These are phyloP conservation scores for Alauda arvensis DNA, from an alignment of 2,797 vertebrate species.

Conservation along the genomic window DNA sequence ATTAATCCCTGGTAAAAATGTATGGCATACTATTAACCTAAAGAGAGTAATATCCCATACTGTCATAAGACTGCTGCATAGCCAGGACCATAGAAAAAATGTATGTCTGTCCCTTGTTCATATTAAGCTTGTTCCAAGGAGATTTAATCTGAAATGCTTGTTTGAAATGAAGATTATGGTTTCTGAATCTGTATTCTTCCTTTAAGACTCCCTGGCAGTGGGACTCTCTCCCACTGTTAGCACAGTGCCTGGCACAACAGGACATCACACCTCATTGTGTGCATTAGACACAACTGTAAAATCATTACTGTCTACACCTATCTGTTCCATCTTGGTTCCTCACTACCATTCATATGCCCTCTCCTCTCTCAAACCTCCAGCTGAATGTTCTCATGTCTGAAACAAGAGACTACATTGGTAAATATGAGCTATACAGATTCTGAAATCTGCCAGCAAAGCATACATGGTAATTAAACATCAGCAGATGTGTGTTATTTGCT, in stretches of 20 bases:
- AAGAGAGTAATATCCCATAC: neutral
- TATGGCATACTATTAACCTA: neutral
- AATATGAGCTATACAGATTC: constrained; percentile 25
- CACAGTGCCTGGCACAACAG: neutral
- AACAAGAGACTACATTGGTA: neutral
- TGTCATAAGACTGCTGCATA: neutral
- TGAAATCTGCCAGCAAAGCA: constrained; percentile 11
- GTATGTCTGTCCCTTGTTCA: neutral
- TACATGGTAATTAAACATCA: constrained; percentile 49
- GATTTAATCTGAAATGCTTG: neutral
- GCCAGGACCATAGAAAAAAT: neutral
- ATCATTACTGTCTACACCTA: neutral
- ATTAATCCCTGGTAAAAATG: neutral
- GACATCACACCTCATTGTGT: neutral
- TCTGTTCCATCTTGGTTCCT: neutral
- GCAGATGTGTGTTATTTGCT: constrained; percentile 39
- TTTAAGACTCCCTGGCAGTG: neutral
- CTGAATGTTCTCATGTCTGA: neutral
- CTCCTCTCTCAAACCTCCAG: neutral
- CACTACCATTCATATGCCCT: neutral
- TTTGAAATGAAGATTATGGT: neutral
- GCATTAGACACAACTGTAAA: constrained; percentile 24
- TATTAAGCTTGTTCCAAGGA: neutral
- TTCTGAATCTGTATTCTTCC: neutral
- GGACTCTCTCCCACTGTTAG: neutral